Base-by-base conservation (phyloP, 2,888 invertebrate species). In the Perithous albicinctus region DNA sequence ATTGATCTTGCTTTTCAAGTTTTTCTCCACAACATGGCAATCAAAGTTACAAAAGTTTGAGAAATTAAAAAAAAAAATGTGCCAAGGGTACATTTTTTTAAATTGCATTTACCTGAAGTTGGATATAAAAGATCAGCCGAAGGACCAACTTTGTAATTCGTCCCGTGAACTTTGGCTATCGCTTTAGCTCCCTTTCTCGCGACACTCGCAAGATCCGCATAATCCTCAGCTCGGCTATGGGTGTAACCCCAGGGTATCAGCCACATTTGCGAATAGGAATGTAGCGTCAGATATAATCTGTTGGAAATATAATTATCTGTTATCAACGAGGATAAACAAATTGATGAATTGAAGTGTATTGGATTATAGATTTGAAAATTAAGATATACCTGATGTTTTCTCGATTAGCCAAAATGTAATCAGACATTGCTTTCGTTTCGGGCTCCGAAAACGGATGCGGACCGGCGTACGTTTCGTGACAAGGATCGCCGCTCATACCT, bases 391-490 rank as follows among this genome's bases (percentile, higher is more conserved):
- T 88, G 26, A 92, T 91, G 38, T 87, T 88, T 20, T 91, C 82
- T 26, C 84, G 86, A 83, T 92, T 87, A 87, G 95, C 94, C 93
- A 96, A 94, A 23, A 96, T 95, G 82, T 95, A 94, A 83, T 95
- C 95, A 0, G 96, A 94, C 43, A 96, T 94, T 0, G 96, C 95
- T 84, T 94, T 93, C 0, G 96, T 96, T 93, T 97, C 97, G 0
- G 96, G 96, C 88, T 97, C 97, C 5, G 97, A 97, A 90, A 96
- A 96, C 1, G 96, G 95, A 20, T 93, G 91, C 0, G 95, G 94
- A 0, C 97, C 97, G 0, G 95, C 95, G 90, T 95, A 97, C 84
- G 95, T 95, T 69, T 97, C 97, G 20, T 95, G 95, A 88, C 97
- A 97, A 0, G 95, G 95, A 89, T 96, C 95, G 1, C 89, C 92